Evolutionary conservation across 2,888 invertebrate genomes (phyloP).

Genomic region (Nectonema munidae): DNA sequence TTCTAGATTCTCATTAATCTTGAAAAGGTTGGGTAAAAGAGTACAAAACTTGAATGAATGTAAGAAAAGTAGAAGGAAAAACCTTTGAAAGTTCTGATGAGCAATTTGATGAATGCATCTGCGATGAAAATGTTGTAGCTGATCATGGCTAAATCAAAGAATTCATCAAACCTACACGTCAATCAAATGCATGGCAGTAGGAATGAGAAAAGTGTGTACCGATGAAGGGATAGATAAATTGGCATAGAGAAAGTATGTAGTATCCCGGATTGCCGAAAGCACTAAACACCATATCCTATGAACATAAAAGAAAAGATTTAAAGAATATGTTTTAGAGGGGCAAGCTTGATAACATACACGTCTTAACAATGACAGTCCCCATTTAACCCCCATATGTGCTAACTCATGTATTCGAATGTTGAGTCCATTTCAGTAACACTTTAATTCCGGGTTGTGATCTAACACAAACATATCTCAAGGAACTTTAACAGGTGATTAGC

Average conservation of each 20-base stretch:
- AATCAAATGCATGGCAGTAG: slow-evolving; percentile 1
- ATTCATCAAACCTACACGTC: slow-evolving; percentile 6
- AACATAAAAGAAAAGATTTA: slow-evolving; percentile 13
- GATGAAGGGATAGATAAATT: slow-evolving; percentile 48
- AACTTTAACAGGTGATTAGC: no score
- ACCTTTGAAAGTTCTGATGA: slow-evolving; percentile 35
- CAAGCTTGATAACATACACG: no score
- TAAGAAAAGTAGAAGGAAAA: no score
- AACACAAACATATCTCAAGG: no score
- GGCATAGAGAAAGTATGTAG: slow-evolving; percentile 37
- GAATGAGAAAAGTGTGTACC: slow-evolving; percentile 27
- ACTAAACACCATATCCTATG: slow-evolving; percentile 35
- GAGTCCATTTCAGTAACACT: no score
- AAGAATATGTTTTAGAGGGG: slow-evolving; percentile 2
- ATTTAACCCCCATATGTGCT: no score
- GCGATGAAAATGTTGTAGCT: slow-evolving; percentile 56
- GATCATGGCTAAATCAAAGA: slow-evolving; percentile 38
- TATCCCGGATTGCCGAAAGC: slow-evolving; percentile 45
- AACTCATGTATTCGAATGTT: no score
- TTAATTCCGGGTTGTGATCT: no score
- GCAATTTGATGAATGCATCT: slow-evolving; percentile 46
- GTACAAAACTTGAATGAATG: no score
- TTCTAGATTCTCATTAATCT: no score
- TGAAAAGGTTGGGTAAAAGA: no score
- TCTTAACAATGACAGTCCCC: no score